Conservation (phyloP, 2,113 vertebrate species). For the Sceloporus tristichus region DNA sequence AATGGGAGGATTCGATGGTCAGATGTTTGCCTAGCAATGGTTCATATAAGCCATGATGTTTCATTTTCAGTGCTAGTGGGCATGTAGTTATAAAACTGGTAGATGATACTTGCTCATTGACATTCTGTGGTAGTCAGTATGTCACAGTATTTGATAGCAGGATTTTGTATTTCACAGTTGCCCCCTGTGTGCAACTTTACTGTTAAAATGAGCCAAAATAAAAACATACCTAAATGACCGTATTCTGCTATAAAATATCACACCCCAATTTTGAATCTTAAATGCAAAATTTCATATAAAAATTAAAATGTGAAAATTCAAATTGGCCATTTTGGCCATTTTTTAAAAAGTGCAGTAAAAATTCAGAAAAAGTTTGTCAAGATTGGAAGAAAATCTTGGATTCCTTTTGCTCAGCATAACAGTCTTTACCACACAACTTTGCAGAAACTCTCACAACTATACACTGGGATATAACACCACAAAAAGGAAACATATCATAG, state of each 20-base stretch:
- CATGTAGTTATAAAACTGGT: not conserved
- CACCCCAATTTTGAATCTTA: not conserved
- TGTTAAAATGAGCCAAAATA: not conserved
- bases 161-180: not conserved
- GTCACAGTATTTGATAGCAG: not conserved
- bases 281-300: not conserved
- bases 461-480: too few species aligned
- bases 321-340: too few species aligned
- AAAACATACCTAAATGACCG: not conserved
- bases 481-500: too few species aligned
- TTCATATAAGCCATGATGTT: not conserved
- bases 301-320: not conserved
- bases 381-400: not conserved
- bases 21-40: not conserved
- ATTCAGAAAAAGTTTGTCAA: too few species aligned
- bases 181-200: too few species aligned
- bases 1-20: not conserved
- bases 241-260: not conserved
- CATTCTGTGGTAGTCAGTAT: not conserved
- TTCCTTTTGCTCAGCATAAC: too few species aligned
- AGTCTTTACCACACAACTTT: too few species aligned
- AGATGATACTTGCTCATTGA: not conserved
- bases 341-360: too few species aligned
- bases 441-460: too few species aligned
- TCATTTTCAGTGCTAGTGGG: not conserved